These are phyloP conservation scores for Phataginus tricuspis DNA, from an alignment of 2,797 vertebrate genomes.

Conservation along the genomic window DNA sequence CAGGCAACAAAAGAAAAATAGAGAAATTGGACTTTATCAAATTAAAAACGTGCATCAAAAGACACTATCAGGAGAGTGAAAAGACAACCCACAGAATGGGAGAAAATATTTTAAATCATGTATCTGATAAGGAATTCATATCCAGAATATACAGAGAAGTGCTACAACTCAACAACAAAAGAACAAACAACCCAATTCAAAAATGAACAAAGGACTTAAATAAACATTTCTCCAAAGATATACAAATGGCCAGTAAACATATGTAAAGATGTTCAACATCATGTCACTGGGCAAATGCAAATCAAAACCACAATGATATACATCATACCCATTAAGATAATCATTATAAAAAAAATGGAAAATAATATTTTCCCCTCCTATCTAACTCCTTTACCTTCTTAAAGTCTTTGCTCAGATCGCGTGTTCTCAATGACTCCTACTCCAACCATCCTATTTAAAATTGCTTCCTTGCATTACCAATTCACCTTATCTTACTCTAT, in stretches of 20 bases:
- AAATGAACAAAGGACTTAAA: not conserved
- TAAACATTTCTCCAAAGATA: not conserved
- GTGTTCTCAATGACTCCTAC: not conserved
- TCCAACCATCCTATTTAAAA: conserved; percentile 28
- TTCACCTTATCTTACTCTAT: not conserved
- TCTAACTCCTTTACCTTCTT: not conserved
- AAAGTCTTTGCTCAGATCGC: not conserved
- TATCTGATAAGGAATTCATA: not conserved
- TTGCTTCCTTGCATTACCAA: not conserved
- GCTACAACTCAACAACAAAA: not conserved
- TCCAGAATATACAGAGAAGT: not conserved
- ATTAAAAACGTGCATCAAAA: conserved; percentile 7
- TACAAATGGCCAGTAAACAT: not conserved
- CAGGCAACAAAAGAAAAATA: not conserved
- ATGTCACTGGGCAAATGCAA: conserved; percentile 37
- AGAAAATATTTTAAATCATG: not conserved
- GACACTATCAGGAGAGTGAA: not conserved
- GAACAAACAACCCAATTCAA: not conserved
- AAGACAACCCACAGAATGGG: not conserved
- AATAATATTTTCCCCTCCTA: not conserved
- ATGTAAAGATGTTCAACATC: not conserved
- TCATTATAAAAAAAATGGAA: not conserved
- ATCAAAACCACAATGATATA: conserved; percentile 10
- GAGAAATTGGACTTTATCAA: not conserved
- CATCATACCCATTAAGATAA: not conserved